Percentiles rank a stretch among this genome's conserved stretches.
These are phyloP conservation scores for Odontocolon sp. DNA, from an alignment of 2,888 invertebrate species.

Conservation along the genomic window DNA sequence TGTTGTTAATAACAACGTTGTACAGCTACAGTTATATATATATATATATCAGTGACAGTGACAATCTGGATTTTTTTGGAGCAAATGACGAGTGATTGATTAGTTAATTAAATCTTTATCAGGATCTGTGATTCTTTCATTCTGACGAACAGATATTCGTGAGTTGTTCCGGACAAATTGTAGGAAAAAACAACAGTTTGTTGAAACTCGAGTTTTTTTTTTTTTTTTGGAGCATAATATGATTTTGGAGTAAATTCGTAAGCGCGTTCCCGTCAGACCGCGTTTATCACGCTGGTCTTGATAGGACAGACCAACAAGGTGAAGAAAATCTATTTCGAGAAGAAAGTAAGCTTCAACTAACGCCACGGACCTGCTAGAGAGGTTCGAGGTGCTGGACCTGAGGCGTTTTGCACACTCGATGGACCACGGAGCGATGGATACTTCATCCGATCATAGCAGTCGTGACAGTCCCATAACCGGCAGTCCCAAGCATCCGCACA, in stretches of 20 bases:
- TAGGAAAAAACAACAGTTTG: too few relatives aligned
- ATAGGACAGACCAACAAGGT: constrained; percentile 44
- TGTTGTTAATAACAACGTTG: not conserved
- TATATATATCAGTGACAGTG: constrained; percentile 65
- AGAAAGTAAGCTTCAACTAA: constrained; percentile 49
- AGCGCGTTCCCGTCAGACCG: constrained; percentile 45
- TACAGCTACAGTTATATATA: not conserved
- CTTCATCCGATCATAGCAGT: constrained; percentile 81
- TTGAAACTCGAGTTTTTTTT: not conserved
- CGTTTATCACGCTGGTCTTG: constrained; percentile 54
- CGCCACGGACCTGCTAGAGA: constrained; percentile 61
- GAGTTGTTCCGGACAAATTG: too few relatives aligned
- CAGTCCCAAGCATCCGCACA: constrained; percentile 78
- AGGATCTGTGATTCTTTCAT: not conserved
- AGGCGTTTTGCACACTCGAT: constrained; percentile 67
- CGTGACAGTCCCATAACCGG: constrained; percentile 79
- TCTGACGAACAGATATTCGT: not conserved
- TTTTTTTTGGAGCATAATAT: constrained; percentile 11
- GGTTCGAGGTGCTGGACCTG: constrained; percentile 62
- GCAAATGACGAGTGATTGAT: constrained; percentile 24
- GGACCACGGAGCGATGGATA: constrained; percentile 80
- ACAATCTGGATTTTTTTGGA: constrained; percentile 54
- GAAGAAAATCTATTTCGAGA: constrained; percentile 48
- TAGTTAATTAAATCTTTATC: constrained; percentile 17
- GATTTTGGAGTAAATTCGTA: constrained; percentile 45